Evolutionary conservation across 2,113 vertebrate genomes (phyloP), one percentile per base, ranked within the genome.

Genomic region (Columba janthina): DNA sequence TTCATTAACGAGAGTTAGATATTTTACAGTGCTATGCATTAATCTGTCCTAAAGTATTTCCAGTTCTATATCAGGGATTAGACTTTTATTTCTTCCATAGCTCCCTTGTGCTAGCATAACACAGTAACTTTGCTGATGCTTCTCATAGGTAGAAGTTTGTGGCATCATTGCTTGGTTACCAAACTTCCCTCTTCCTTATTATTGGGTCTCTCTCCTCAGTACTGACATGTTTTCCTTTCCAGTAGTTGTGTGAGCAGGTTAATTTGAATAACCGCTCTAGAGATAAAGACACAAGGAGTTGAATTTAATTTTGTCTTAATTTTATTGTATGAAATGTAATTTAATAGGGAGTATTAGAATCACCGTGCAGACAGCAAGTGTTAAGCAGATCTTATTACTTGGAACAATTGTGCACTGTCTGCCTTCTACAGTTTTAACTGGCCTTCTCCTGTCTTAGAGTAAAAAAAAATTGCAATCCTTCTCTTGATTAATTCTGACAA

Each of bases 261-360:
- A 86, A 54, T 96, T 76, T 84, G 38, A 95, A 96, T 80, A 88
- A 84, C 38, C 2, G 5, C 38, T 84, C 4, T 64, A 92, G 62
- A 94, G 67, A 78, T 69, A 90, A 92, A 87, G 67, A 69, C 71
- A 71, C n/a, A 53, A 70, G 48, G 21, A 92, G 5, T 75, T 84
- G 89, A 72, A 93, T 92, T 95, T 70, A 88, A 94, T 95, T 93
- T 96, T 83, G 34, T 50, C 94, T 95, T 90, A 90, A 95, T 95
- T 87, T 84, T 88, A 78, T 91, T 91, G 61, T 48, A 82, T 42
- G 20, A 88, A 84, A 93, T 69, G 44, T 86, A 92, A 96, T 96
- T 86, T 92, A 75, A 91, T 89, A 79, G 46, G 21, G 50, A 91
- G 10, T 70, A 87, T 72, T 95, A 73, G 85, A 86, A 94, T 85